Percentiles rank a stretch among this genome's conserved stretches.
phyloP scores from a whole-genome alignment of 2,113 vertebrate genomes.

The Gila orcuttii region DNA sequence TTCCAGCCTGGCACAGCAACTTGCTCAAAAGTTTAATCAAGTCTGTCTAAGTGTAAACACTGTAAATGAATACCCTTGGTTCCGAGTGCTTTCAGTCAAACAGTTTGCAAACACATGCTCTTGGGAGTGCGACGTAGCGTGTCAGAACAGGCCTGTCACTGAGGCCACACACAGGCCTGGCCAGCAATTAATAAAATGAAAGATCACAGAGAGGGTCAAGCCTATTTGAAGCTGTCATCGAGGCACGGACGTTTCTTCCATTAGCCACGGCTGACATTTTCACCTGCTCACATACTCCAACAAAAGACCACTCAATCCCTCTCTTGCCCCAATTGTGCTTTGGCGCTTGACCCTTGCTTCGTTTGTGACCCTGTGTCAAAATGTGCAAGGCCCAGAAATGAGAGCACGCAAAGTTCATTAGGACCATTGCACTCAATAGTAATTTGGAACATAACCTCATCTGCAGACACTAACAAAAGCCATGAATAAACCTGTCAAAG shows the following conservation, averaged over 20 bases:
- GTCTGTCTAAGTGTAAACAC: slow-evolving; percentile 43
- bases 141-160: neutral
- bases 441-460: slow-evolving; percentile 40
- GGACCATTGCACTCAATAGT: slow-evolving; percentile 36
- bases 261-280: slow-evolving; percentile 50
- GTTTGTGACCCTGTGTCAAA: slow-evolving; percentile 56
- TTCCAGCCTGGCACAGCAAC: slow-evolving; percentile 37
- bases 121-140: neutral
- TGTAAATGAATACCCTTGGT: slow-evolving; percentile 58
- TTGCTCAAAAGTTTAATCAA: slow-evolving; percentile 64
- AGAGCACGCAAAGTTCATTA: slow-evolving; percentile 59
- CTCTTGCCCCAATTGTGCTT: slow-evolving; percentile 56
- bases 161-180: neutral
- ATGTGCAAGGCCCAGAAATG: neutral
- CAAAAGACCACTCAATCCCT: slow-evolving; percentile 8
- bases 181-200: neutral
- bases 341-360: slow-evolving; percentile 60
- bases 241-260: slow-evolving; percentile 14
- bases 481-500: slow-evolving; percentile 36
- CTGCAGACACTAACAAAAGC: slow-evolving; percentile 48
- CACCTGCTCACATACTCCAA: slow-evolving; percentile 51
- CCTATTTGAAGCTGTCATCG: slow-evolving; percentile 44
- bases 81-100: slow-evolving; percentile 51
- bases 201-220: slow-evolving; percentile 47
- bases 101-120: slow-evolving; percentile 35